Base-by-base conservation (phyloP, 2,113 vertebrate species). In the Chrysochloris asiatica region DNA sequence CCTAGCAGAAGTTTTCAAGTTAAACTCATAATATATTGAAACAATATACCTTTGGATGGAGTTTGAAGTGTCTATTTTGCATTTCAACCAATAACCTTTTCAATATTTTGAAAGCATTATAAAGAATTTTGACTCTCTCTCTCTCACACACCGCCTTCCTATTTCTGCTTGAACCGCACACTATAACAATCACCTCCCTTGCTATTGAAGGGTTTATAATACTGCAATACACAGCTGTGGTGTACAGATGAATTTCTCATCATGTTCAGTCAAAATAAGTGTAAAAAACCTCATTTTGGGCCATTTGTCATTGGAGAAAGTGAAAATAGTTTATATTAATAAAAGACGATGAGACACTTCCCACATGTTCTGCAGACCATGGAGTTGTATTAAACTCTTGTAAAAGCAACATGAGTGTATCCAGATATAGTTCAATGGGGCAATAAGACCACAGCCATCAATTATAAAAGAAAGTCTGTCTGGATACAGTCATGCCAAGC, bases 261-360 rank as follows among this genome's bases (percentile, higher is more conserved):
- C 72, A 59, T 61, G 91, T 30, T 84, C 94, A 48, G 67, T 90
- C 80, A 90, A 2, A 96, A 89, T 59, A 96, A 80, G 93, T 95
- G 83, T 93, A 95, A 97, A 93, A 97, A 97, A 93, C 50, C 73
- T 94, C 94, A 97, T 95, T 96, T 96, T 4, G 84, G 47, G 71
- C 87, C 90, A 96, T 97, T 95, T 97, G 95, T 96, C 95, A 97
- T 82, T 92, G 88, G 90, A 97, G 95, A 97, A 97, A 0, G 4
- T 90, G 91, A 95, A 97, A 98, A 95, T 90, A 96, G 81, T 93
- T 96, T 94, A 94, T 43, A 92, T 90, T 84, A 96, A 97, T 91
- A 96, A 96, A 92, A 96, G 84, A 69, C 92, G 87, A 22, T 65
- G 82, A 97, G 95, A 90, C 73, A 43, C 56, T 88, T 94, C 85